phyloP scores from a whole-genome alignment of 1,140 invertebrate genomes.

The Drosophila orosa region DNA sequence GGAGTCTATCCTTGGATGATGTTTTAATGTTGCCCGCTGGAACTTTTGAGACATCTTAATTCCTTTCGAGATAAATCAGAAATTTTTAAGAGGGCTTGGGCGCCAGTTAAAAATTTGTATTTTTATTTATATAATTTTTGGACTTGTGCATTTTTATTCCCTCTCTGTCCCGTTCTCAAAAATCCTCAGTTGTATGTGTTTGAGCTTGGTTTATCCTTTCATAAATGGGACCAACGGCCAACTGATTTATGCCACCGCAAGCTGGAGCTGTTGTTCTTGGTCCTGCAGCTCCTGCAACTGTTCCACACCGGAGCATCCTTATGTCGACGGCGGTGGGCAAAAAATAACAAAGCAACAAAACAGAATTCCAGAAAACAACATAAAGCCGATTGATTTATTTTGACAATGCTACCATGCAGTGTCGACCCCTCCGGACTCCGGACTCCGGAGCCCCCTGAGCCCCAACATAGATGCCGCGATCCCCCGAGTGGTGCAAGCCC shows the following conservation, averaged over 20 bases:
- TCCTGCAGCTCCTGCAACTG: conserved; percentile 34
- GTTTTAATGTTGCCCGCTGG: conserved; percentile 59
- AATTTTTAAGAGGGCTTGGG: conserved; percentile 30
- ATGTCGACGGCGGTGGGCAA: conserved; percentile 50
- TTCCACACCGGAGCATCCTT: conserved; percentile 60
- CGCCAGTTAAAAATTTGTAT: conserved; percentile 61
- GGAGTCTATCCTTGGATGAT: conserved; percentile 29
- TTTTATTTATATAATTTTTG: conserved; percentile 67
- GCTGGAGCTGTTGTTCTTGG: conserved; percentile 50
- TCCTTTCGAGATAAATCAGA: conserved; percentile 77
- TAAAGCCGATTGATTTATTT: conserved; percentile 84
- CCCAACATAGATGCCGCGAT: conserved; percentile 27
- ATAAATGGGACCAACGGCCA: conserved; percentile 75
- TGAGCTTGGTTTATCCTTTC: conserved; percentile 73
- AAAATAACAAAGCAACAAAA: conserved; percentile 78
- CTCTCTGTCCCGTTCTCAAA: not conserved
- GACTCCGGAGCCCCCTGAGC: not conserved
- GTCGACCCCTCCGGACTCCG: conserved; percentile 25
- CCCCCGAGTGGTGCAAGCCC: conserved; percentile 25
- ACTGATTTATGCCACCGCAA: conserved; percentile 81
- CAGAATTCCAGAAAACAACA: conserved; percentile 82
- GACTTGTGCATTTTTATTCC: conserved; percentile 75
- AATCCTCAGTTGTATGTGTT: conserved; percentile 15
- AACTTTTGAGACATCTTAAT: conserved; percentile 83
- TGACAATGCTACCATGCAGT: conserved; percentile 77